phyloP scores from a whole-genome alignment of 2,797 vertebrate species.

The Cryptoblepharus egeriae region DNA sequence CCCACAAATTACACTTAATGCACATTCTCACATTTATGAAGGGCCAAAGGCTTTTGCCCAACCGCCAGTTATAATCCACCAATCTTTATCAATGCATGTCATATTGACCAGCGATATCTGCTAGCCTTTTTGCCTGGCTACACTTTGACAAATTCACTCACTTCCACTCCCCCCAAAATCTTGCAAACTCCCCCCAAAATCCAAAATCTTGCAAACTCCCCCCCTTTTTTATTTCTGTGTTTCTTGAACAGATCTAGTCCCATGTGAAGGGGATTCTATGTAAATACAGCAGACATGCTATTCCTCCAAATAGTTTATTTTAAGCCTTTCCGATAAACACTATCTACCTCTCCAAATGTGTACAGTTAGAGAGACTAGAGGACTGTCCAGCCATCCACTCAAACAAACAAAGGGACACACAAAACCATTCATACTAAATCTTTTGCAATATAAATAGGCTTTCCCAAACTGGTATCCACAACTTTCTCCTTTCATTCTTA shows the following conservation, averaged over 20 bases:
- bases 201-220: background rate
- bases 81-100: background rate
- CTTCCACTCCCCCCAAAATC: too few species aligned
- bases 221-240: background rate
- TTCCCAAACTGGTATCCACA: background rate
- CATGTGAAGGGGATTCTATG: background rate
- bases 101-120: background rate
- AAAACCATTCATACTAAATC: background rate
- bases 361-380: background rate
- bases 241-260: background rate
- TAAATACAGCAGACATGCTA: background rate
- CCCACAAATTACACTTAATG: too few species aligned
- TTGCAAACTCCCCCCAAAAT: background rate
- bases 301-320: background rate
- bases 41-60: background rate
- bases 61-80: background rate
- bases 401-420: background rate
- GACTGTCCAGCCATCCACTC: background rate
- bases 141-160: background rate
- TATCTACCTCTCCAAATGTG: background rate
- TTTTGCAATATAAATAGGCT: background rate
- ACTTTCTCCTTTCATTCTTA: background rate
- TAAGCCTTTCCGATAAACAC: background rate
- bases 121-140: background rate
- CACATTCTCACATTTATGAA: background rate